These are phyloP conservation scores for Brachyhypopomus gauderio DNA, from an alignment of 2,113 vertebrate genomes.

Conservation along the genomic window DNA sequence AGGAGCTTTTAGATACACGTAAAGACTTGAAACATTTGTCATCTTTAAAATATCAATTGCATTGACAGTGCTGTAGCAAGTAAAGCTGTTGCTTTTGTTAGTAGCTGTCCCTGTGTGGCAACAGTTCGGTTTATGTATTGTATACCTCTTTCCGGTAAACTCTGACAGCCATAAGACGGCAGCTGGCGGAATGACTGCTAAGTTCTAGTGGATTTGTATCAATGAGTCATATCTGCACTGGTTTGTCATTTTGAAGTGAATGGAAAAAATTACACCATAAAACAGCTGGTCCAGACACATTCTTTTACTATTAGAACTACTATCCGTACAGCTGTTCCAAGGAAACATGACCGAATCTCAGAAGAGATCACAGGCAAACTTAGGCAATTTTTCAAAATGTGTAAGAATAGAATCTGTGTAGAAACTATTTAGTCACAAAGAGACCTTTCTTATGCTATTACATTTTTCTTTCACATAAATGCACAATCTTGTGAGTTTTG, in stretches of 20 bases:
- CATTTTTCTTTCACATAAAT: background rate
- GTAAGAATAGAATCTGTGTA: background rate
- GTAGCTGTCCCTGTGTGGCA: constrained; percentile 23
- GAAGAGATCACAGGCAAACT: background rate
- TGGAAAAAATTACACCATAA: constrained; percentile 9
- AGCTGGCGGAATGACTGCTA: background rate
- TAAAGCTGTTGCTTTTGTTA: background rate
- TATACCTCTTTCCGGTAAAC: constrained; percentile 28
- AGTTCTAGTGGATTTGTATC: background rate
- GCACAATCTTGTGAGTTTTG: background rate
- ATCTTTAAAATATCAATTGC: background rate
- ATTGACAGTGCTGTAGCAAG: background rate
- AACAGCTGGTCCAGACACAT: constrained; percentile 33
- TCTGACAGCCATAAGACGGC: background rate
- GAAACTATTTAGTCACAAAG: background rate
- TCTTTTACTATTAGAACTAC: constrained; percentile 3
- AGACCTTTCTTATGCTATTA: background rate
- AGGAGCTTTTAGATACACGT: no score
- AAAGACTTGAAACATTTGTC: background rate
- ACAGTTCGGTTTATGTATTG: constrained; percentile 21
- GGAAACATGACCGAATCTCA: background rate
- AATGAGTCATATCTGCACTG: background rate
- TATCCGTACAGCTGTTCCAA: constrained; percentile 5
- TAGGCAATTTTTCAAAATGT: background rate
- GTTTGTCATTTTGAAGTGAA: background rate